Conservation (phyloP, 2,888 invertebrate species). For the Chouioia cunea region DNA sequence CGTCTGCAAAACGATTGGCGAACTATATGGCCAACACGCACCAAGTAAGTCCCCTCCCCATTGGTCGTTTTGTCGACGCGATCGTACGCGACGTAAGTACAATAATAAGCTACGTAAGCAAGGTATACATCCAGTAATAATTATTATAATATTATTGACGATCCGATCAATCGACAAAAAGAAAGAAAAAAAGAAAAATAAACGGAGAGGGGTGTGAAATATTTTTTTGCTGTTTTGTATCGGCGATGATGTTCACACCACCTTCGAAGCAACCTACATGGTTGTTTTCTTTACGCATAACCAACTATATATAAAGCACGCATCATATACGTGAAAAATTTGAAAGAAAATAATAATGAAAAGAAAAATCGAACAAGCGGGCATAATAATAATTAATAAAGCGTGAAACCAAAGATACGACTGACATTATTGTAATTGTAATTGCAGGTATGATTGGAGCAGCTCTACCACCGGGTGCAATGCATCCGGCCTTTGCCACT, state of each 20-base stretch:
- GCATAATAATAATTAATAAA: no score
- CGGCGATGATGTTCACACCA: constrained; percentile 14
- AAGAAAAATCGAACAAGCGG: background rate
- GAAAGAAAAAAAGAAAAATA: background rate
- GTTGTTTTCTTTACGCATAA: background rate
- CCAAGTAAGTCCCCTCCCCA: no score
- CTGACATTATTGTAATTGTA: constrained; percentile 37
- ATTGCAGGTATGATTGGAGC: constrained; percentile 69
- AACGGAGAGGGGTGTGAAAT: constrained; percentile 41
- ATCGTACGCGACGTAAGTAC: constrained; percentile 55
- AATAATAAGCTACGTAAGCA: constrained; percentile 34
- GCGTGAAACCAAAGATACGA: background rate
- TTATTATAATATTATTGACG: constrained; percentile 11
- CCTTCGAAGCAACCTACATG: background rate
- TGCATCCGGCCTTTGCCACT: constrained; percentile 71
- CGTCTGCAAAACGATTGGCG: constrained; percentile 44
- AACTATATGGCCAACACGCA: constrained; percentile 4
- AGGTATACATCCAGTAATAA: constrained; percentile 19
- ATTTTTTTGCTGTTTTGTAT: constrained; percentile 26
- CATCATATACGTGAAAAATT: constrained; percentile 14
- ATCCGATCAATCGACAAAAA: constrained; percentile 12
- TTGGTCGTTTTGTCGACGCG: constrained; percentile 50
- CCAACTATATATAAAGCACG: background rate
- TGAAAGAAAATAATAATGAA: constrained; percentile 11
- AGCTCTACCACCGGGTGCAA: constrained; percentile 68